Evolutionary conservation across 2,797 vertebrate genomes (phyloP).

Genomic region (Lacerta agilis): DNA sequence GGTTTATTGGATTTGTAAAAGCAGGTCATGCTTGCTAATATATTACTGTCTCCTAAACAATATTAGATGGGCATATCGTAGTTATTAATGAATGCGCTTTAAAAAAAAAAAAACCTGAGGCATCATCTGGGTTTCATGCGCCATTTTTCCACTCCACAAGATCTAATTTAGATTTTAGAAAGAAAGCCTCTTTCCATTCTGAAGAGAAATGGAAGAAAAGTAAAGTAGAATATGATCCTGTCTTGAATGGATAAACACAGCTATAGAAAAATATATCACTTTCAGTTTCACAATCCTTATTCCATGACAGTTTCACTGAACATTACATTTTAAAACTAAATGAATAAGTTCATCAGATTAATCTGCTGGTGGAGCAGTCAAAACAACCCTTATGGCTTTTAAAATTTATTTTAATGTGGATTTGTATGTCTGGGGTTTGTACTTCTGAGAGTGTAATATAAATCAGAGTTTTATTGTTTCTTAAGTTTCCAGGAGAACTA

Average conservation of each 20-base stretch:
- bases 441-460: background rate
- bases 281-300: constrained; percentile 4
- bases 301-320: constrained; percentile 10
- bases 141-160: constrained; percentile 1
- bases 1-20: background rate
- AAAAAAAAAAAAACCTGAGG: background rate
- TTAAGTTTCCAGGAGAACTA: background rate
- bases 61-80: background rate
- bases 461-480: background rate
- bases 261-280: background rate
- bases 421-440: background rate
- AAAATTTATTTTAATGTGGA: background rate
- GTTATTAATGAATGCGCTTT: background rate
- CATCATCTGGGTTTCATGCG: background rate
- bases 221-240: background rate
- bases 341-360: constrained; percentile 1
- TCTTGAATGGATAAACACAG: background rate
- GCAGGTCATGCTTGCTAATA: constrained; percentile 6
- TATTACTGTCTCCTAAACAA: background rate
- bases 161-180: constrained; percentile 22
- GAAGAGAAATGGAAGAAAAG: constrained; percentile 15
- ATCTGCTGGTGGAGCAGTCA: background rate
- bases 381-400: background rate
- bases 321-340: background rate
- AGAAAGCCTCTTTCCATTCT: background rate